A percentile compares a stretch with the other conserved stretches of the same genome.
Evolutionary conservation across 2,113 vertebrate genomes (phyloP).

Genomic region (Emberiza fucata): DNA sequence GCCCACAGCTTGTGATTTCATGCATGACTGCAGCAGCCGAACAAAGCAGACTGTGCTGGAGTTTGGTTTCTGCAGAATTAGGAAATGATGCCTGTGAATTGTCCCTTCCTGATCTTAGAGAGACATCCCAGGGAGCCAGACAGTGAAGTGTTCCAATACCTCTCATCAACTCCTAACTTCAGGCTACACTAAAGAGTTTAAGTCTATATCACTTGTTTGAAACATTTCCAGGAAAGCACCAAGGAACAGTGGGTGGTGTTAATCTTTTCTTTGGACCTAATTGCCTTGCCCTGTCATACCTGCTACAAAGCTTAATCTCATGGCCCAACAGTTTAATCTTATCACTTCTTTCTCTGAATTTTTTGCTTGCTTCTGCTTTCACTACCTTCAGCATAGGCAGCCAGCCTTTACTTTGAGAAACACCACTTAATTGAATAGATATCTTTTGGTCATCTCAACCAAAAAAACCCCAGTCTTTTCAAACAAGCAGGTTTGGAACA

Average conservation of each 20-base stretch:
- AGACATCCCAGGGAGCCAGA: not conserved
- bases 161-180: not conserved
- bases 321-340: not conserved
- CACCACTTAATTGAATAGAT: not conserved
- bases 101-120: not conserved
- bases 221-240: not conserved
- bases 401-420: not conserved
- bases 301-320: not conserved
- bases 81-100: not conserved
- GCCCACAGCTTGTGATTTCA: not conserved
- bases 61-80: not conserved
- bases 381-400: not conserved
- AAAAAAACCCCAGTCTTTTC: not conserved
- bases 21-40: fast-evolving
- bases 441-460: not conserved
- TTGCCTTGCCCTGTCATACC: not conserved
- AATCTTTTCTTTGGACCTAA: not conserved
- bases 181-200: not conserved
- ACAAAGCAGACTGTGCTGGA: not conserved
- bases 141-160: not conserved
- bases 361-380: not conserved
- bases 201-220: not conserved
- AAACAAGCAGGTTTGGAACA: not conserved
- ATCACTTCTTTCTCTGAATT: not conserved
- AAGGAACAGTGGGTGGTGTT: not conserved